Evolutionary conservation across 1,140 invertebrate species (phyloP).

Genomic region (Drosophila pandora): DNA sequence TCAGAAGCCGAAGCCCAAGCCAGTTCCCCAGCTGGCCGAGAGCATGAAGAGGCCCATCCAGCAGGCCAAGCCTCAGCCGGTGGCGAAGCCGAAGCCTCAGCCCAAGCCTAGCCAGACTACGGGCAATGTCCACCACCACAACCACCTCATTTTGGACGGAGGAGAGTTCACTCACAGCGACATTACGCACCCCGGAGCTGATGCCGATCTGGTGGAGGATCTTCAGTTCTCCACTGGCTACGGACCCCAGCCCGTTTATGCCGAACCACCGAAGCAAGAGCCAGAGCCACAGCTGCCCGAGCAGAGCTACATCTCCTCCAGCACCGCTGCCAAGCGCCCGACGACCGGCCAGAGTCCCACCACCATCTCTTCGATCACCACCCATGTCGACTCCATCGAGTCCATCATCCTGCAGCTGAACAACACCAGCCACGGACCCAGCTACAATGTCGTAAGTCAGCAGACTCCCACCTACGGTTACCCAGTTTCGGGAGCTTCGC

Average conservation of each 20-base stretch:
- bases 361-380: slow-evolving; percentile 77
- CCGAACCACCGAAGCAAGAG: slow-evolving; percentile 59
- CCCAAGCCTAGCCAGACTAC: slow-evolving; percentile 38
- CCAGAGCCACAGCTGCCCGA: slow-evolving; percentile 22
- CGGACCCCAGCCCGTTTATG: slow-evolving; percentile 73
- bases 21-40: slow-evolving; percentile 41
- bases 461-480: slow-evolving; percentile 67
- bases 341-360: slow-evolving; percentile 48
- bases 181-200: slow-evolving; percentile 81
- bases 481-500: slow-evolving; percentile 4
- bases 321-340: slow-evolving; percentile 64
- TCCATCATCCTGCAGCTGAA: slow-evolving; percentile 89
- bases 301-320: slow-evolving; percentile 73
- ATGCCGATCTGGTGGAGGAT: slow-evolving; percentile 80
- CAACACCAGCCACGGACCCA: slow-evolving; percentile 85
- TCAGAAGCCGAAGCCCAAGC: slow-evolving; percentile 24
- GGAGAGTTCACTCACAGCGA: slow-evolving; percentile 82
- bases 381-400: slow-evolving; percentile 85
- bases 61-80: slow-evolving; percentile 44
- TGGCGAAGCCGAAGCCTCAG: slow-evolving; percentile 24
- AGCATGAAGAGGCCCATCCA: slow-evolving; percentile 41
- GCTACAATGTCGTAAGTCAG: slow-evolving; percentile 76
- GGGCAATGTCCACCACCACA: slow-evolving; percentile 58
- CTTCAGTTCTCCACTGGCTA: slow-evolving; percentile 81
- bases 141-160: slow-evolving; percentile 62